These are phyloP conservation scores for Pitangus sulphuratus DNA, from an alignment of 2,797 vertebrate genomes.

Conservation along the genomic window DNA sequence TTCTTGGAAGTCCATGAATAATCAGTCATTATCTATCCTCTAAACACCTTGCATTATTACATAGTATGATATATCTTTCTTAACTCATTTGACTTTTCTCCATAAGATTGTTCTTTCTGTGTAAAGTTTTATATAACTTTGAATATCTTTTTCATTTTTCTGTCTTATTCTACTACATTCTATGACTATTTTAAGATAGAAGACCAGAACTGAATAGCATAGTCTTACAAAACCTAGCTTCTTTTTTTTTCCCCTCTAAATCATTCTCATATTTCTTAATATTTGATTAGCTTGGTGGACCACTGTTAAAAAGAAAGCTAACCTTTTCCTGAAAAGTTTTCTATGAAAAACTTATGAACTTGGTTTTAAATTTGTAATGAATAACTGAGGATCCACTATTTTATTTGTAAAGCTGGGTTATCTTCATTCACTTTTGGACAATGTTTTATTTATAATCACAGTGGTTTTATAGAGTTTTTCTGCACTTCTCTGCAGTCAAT, in stretches of 20 bases:
- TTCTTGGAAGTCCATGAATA: not conserved
- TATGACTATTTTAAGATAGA: not conserved
- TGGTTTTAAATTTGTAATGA: not conserved
- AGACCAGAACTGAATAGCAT: not conserved
- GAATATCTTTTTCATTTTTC: not conserved
- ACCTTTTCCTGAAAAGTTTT: not conserved
- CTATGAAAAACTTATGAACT: not conserved
- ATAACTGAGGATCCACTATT: not conserved
- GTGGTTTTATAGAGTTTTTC: not conserved
- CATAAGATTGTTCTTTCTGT: not conserved
- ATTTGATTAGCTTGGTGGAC: not conserved
- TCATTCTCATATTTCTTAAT: not conserved
- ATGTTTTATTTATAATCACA: not conserved
- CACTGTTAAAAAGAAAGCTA: not conserved
- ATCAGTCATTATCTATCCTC: not conserved
- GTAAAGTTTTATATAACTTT: not conserved
- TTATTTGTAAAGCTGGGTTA: not conserved
- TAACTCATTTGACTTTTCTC: not conserved
- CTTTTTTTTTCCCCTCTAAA: rapidly evolving
- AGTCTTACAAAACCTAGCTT: not conserved
- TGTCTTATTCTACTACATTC: not conserved
- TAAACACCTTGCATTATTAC: not conserved
- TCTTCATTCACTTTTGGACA: not conserved
- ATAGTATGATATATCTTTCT: not conserved
- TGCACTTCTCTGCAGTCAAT: not conserved